Evolutionary conservation across 2,797 vertebrate genomes (phyloP), one percentile per base, ranked within the genome.

Genomic region (Hoplostethus atlanticus): DNA sequence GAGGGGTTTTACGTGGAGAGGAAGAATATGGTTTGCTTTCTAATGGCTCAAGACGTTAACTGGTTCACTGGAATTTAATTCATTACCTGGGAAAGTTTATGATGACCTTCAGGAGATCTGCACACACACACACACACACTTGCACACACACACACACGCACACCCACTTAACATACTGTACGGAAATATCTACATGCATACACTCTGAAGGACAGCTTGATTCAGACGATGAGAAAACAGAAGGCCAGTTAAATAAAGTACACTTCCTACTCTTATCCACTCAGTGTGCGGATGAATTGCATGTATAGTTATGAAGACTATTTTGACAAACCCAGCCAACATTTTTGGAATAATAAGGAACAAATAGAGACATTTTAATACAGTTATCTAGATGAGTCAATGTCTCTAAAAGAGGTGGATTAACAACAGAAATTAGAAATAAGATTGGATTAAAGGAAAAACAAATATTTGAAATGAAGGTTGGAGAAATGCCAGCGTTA

Each of bases 71-170:
- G 3, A 1, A 8, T 55, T 52, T 17, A 83, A 68, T 68, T 77
- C 68, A 80, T 86, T 81, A 71, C 3, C 60, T 25, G 8, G n/a
- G 7, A 68, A 75, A 84, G 67, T 86, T 85, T 58, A 3, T 15
- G 38, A 60, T 74, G 63, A 76, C 67, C 69, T 83, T 82, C 53
- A 76, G 44, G 46, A 64, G 54, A 53, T 6, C 17, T 9, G 12
- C 34, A 28, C 11, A 48, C 34, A 15, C 58, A n/a, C 31, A 16
- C 36, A 62, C 64, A 15, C 50, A 40, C 42, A 13, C 50, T 17
- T 38, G n/a, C 46, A 42, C 12, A 34, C 31, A 13, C 16, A 15
- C 58, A n/a, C 31, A 16, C 36, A 62, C 64, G 9, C 50, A 40
- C 42, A 13, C 10, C 2, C 53, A 38, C 36, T 6, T 28, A 34